Base-by-base conservation (phyloP, 1,140 invertebrate species). In the Drosophila lacertosa region DNA sequence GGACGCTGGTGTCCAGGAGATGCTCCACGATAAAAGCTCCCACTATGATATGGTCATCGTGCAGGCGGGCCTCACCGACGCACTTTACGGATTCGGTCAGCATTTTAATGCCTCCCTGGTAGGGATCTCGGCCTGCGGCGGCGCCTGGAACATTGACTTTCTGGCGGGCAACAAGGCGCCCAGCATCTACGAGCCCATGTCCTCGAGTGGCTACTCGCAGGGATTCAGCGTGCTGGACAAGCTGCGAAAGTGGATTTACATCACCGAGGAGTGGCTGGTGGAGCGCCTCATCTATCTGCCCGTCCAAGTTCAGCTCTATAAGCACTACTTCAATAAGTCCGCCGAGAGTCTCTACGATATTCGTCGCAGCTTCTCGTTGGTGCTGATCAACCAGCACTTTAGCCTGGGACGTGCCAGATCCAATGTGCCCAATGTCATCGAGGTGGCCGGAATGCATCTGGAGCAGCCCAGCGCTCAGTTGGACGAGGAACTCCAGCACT, bases 391-490 rank as follows among this genome's bases (percentile, higher is more conserved):
- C 59, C 81, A 90, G 54, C 89, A 90, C 26, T 89, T 90, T 6
- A 88, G 80, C 4, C 53, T 90, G 6, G 82, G 84, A 3, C 65
- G 65, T 1, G 78, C 83, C 0, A 53, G 89, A 5, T 86, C 84
- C 0, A 88, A 89, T 77, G 89, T 90, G 0, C 89, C 89, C 4
- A 90, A 77, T 58, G 50, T 89, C 4, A 70, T 90, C 0, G 89
- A 90, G 35, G 83, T 95, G n/a, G 94, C 93, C 0, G 94, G 94
- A 0, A 89, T 95, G 64, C 94, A 94, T 66, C 73, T 91, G 88
- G 20, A 3, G 88, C 93, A 42, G 92, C 66, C 55, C 0, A 4
- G 72, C 1, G 60, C 42, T 0, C 42, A 91, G n/a, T 60, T 93
- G 13, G 62, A 54, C 2, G 47, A 6, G 0, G 35, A 68, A 2